Evolutionary conservation across 2,888 invertebrate genomes (phyloP), one percentile per base, ranked within the genome.

Genomic region (Morpho helenor): DNA sequence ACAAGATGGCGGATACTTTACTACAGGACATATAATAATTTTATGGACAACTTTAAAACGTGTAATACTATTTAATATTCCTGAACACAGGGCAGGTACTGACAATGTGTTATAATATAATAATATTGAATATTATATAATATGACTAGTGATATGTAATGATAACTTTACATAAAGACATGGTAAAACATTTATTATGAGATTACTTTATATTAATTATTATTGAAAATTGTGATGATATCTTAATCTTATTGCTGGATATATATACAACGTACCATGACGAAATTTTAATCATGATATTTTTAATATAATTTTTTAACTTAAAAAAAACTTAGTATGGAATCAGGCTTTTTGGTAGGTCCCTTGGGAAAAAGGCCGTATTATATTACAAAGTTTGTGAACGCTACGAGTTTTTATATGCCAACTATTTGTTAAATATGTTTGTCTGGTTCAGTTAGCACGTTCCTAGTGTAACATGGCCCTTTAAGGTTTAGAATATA

Each of bases 111-210:
- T 73, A 73, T 72, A 71, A 67, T 72, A 73, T 74, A 73, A 77
- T 72, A 74, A 73, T 76, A 74, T 72, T 77, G 71, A 71, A 73
- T 73, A 77, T 79, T 76, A 75, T 75, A 79, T 49, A 48, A 79
- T 82, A 84, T 89, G 89, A 89, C 89, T 89, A 89, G 89, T 88
- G 87, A 89, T 89, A 89, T 89, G 89, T 87, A 80, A 86, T 77
- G 84, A 86, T 84, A 87, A 85, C 83, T 84, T 79, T 84, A 83
- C 79, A 82, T 78, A 80, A 16, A 73, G 74, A 73, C 77, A 76
- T 85, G 84, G 84, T 87, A 84, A 84, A 79, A 78, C 69, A 71
- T 66, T 61, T 63, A 66, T 57, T 61, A 61, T 68, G 69, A 71
- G 67, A 70, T 70, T 71, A 66, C 65, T 52, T 59, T 63, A 46